These are phyloP conservation scores for Arrhopalites spinosus DNA, from an alignment of 2,888 invertebrate species.

Conservation along the genomic window DNA sequence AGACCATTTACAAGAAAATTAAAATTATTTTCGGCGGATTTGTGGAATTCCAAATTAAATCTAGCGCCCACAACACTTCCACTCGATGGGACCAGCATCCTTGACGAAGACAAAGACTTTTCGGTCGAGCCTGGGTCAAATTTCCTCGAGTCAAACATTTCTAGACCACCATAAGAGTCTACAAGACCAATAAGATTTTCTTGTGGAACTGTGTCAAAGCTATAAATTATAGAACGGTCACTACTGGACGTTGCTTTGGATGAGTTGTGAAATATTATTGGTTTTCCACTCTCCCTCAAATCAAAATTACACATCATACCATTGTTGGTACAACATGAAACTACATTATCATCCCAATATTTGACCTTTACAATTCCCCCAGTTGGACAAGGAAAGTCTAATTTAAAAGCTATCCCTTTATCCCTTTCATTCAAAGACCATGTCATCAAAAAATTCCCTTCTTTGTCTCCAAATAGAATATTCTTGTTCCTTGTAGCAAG, in stretches of 20 bases:
- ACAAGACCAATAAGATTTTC: conserved; percentile 43
- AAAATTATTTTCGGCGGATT: conserved; percentile 30
- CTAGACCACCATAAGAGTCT: conserved; percentile 52
- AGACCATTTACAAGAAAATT: conserved; percentile 53
- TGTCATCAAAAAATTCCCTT: conserved; percentile 35
- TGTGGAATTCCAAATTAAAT: conserved; percentile 53
- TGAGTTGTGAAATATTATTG: conserved; percentile 36
- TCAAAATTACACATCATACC: conserved; percentile 47
- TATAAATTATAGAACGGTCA: conserved; percentile 19
- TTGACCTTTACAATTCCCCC: conserved; percentile 40
- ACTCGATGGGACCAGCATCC: conserved; percentile 39
- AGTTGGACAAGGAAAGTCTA: not conserved
- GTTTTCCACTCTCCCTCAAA: conserved; percentile 37
- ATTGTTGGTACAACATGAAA: conserved; percentile 41
- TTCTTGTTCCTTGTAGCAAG: conserved; percentile 34
- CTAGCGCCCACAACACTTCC: conserved; percentile 36
- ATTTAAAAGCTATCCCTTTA: conserved; percentile 18
- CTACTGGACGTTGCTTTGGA: not conserved
- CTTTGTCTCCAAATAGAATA: conserved; percentile 31
- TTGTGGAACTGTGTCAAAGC: conserved; percentile 43
- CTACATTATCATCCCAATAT: conserved; percentile 47
- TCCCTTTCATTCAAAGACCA: conserved; percentile 34
- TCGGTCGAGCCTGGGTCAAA: not conserved
- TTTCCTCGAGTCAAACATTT: conserved; percentile 45
- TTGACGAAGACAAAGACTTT: conserved; percentile 5